These are phyloP conservation scores for Dicyrtomina minuta DNA, from an alignment of 2,888 invertebrate species.

Conservation along the genomic window DNA sequence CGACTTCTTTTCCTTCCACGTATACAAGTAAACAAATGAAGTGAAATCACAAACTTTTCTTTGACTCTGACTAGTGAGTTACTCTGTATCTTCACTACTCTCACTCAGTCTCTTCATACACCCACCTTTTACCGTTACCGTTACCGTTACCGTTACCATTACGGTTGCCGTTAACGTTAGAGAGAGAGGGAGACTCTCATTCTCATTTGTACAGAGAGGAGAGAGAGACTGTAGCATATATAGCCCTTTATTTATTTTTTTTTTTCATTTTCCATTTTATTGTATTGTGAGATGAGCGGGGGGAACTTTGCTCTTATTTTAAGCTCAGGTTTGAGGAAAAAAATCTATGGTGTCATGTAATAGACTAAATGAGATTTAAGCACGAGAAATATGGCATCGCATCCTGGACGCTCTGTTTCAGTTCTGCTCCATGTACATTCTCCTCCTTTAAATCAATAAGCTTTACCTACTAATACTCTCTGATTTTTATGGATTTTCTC, in stretches of 20 bases:
- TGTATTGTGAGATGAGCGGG: background rate
- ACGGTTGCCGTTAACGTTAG: too few relatives aligned
- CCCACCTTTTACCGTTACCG: too few relatives aligned
- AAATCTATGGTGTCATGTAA: slow-evolving; percentile 7
- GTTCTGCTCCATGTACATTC: too few relatives aligned
- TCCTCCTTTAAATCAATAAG: background rate
- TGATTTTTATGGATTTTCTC: too few relatives aligned
- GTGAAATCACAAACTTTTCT: slow-evolving; percentile 1
- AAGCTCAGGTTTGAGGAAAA: background rate
- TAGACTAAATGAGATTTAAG: slow-evolving; percentile 8
- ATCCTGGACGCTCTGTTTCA: background rate
- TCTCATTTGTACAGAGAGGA: too few relatives aligned
- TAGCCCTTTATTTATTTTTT: too few relatives aligned
- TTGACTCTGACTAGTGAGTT: background rate
- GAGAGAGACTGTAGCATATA: too few relatives aligned
- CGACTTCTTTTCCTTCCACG: background rate
- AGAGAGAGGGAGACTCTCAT: too few relatives aligned
- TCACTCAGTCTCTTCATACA: too few relatives aligned
- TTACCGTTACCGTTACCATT: too few relatives aligned
- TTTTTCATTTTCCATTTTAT: too few relatives aligned
- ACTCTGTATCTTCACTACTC: too few relatives aligned
- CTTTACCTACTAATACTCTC: background rate
- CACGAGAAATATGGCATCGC: slow-evolving; percentile 10
- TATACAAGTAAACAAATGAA: slow-evolving; percentile 13
- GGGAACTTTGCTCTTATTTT: background rate